These are phyloP conservation scores for Paguma larvata DNA, from an alignment of 2,797 vertebrate genomes.

Conservation along the genomic window DNA sequence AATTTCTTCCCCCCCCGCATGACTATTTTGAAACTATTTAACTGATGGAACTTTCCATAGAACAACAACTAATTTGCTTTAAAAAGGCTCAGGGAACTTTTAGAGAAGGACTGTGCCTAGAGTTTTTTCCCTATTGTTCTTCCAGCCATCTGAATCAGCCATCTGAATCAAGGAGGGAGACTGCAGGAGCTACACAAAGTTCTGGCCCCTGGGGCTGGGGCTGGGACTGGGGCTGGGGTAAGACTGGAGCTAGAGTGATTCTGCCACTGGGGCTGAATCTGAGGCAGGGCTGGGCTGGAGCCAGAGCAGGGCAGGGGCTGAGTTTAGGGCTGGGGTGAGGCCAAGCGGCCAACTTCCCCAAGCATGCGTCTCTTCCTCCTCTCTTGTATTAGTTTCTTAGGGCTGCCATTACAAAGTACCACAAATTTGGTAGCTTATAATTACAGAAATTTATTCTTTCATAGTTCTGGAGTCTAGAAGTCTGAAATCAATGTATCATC, in stretches of 20 bases:
- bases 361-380: not conserved
- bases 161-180: not conserved
- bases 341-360: not conserved
- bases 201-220: not conserved
- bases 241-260: not conserved
- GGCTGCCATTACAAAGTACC: not conserved
- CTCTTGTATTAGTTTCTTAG: not conserved
- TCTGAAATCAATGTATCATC: not conserved
- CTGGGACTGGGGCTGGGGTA: not conserved
- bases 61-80: not conserved
- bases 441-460: not conserved
- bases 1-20: not conserved
- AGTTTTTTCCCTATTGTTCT: not conserved
- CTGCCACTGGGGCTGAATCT: not conserved
- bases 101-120: not conserved
- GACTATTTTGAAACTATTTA: not conserved
- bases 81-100: not conserved
- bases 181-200: fast-evolving
- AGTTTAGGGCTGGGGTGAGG: fast-evolving
- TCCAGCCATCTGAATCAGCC: not conserved
- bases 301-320: not conserved
- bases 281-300: not conserved
- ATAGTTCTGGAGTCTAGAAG: not conserved
- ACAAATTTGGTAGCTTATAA: not conserved
- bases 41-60: not conserved